A percentile compares a stretch with the other conserved stretches of the same genome.
phyloP scores from a whole-genome alignment of 2,113 vertebrate genomes.

The Indri indri region DNA sequence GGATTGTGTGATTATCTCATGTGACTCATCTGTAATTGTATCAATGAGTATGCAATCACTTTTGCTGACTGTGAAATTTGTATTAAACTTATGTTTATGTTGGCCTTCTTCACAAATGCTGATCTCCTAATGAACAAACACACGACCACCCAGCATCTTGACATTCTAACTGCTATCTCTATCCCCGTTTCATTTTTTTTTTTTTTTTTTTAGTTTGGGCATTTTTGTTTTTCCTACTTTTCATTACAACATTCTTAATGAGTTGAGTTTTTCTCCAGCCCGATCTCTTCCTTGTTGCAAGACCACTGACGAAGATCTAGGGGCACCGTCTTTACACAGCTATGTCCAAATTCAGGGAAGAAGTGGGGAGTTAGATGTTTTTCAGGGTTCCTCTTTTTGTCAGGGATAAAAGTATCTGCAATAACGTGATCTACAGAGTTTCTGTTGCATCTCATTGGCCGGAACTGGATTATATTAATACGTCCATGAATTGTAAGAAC shows the following conservation, averaged over 20 bases:
- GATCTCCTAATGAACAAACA: not conserved
- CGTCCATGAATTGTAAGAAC: not conserved
- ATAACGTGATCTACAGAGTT: not conserved
- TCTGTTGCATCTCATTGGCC: not conserved
- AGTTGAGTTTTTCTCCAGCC: not conserved
- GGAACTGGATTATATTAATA: not conserved
- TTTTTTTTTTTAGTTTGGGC: not conserved
- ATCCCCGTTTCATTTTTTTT: not conserved
- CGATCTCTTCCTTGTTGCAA: not conserved
- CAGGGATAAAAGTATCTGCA: not conserved
- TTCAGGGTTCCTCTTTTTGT: not conserved
- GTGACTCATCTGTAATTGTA: not conserved
- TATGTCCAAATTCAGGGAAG: not conserved
- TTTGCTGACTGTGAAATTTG: not conserved
- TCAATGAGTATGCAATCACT: not conserved
- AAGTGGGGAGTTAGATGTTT: not conserved
- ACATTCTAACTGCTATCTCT: not conserved
- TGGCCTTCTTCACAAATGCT: not conserved
- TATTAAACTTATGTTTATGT: not conserved
- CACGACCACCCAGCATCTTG: fast-evolving
- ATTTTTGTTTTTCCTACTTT: not conserved
- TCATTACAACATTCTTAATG: not conserved
- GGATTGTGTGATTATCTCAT: not conserved
- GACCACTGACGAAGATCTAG: not conserved
- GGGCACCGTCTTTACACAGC: not conserved